Evolutionary conservation across 2,113 vertebrate genomes (phyloP), one percentile per base, ranked within the genome.

Genomic region (Setophaga kirtlandii): DNA sequence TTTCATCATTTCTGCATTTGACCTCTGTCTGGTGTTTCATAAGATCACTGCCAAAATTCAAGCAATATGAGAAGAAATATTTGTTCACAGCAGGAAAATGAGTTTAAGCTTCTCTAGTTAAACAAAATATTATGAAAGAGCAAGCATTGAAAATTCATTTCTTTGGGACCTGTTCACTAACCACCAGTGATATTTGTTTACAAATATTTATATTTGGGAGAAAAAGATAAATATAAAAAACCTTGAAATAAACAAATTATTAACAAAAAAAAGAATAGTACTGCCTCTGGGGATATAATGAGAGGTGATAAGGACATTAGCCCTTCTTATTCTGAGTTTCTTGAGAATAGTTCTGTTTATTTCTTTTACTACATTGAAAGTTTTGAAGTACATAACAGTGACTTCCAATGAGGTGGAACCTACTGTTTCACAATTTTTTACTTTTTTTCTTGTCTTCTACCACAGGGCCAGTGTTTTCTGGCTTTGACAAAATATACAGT

Each of bases 391-490:
- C 33, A 42, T 62, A 94, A 83, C 74, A 88, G 56, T 76, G 63
- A 89, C 37, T 14, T 85, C 42, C 64, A 97, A 41, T 31, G 44
- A 97, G 49, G 30, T 94, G 53, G 92, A 93, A 94, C 46, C 79
- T 70, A 83, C 35, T 67, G 67, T 59, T 94, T 85, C 42, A 83
- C 37, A 19, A 63, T 52, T 65, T 50, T 91, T 31, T 58, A 76
- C 10, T 78, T 60, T 70, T 79, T 87, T 89, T 82, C 21, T 85
- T 65, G 24, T 49, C 39, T 67, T 41, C 9, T 83, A 84, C 42
- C 20, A 60, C 74, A 85, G 23, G 33, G 62, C 30, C 30, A 76
- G 21, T 60, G 76, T 77, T 88, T 93, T 94, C 30, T 63, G 33
- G 33, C 42, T 93, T 87, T 87, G 24, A 87, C 27, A 94, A 91